Percentiles rank a stretch among this genome's conserved stretches.
Conservation (phyloP, 1,140 invertebrate species). For the Camponotus floridanus region DNA sequence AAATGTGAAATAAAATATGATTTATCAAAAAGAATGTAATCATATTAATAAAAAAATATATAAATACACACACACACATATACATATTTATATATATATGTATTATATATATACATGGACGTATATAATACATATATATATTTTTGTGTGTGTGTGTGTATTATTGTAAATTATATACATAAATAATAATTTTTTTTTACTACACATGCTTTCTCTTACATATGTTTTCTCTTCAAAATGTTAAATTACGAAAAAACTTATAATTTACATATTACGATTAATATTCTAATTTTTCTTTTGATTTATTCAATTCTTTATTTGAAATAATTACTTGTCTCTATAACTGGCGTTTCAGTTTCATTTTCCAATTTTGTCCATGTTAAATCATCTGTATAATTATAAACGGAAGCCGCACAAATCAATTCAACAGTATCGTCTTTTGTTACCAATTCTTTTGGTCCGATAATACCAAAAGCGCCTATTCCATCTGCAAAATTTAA, state of each 20-base stretch:
- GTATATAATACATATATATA: no score
- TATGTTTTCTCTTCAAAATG: neutral
- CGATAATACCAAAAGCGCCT: constrained; percentile 83
- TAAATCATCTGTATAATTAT: constrained; percentile 85
- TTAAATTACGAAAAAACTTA: neutral
- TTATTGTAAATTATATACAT: neutral
- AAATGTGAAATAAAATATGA: neutral
- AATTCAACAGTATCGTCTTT: constrained; percentile 86
- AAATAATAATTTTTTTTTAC: neutral
- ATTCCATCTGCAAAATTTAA: constrained; percentile 78
- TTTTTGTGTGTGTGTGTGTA: no score
- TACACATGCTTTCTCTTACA: neutral
- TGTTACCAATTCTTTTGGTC: constrained; percentile 82
- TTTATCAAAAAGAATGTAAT: neutral
- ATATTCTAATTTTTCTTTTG: neutral
- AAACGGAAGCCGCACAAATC: constrained; percentile 87
- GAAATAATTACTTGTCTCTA: constrained; percentile 63
- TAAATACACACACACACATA: neutral
- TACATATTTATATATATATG: no score
- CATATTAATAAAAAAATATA: neutral
- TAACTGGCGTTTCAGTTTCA: constrained; percentile 33
- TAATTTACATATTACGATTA: neutral
- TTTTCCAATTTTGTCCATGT: constrained; percentile 79
- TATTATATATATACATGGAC: no score
- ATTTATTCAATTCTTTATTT: neutral